These are phyloP conservation scores for Epinephelus awoara DNA, from an alignment of 2,797 vertebrate genomes.

Conservation along the genomic window DNA sequence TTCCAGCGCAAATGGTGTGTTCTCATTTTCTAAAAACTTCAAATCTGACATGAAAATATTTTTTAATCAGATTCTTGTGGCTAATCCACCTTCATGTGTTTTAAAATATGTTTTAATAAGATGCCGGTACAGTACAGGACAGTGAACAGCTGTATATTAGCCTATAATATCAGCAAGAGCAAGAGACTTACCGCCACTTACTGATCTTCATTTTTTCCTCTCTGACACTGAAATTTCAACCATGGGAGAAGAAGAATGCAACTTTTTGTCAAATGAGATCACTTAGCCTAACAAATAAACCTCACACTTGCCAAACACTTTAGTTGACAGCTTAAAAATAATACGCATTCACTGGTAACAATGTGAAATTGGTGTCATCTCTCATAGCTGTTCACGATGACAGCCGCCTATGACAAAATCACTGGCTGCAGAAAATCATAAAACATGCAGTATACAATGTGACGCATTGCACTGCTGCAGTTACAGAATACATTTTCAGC, in stretches of 20 bases:
- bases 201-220: not conserved
- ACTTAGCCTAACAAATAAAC: not conserved
- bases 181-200: not conserved
- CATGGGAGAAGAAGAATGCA: not conserved
- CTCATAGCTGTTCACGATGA: slow-evolving; percentile 12
- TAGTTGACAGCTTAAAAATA: not conserved
- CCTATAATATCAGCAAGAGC: not conserved
- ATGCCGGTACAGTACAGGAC: not conserved
- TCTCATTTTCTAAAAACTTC: not conserved
- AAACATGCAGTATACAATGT: slow-evolving; percentile 51
- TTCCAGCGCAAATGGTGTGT: not conserved
- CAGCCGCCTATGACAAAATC: slow-evolving; percentile 52
- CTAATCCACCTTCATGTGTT: not conserved
- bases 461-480: slow-evolving; percentile 59
- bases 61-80: not conserved
- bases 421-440: slow-evolving; percentile 33
- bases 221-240: not conserved
- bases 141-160: not conserved
- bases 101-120: not conserved
- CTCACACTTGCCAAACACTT: not conserved
- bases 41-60: not conserved
- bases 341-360: not conserved
- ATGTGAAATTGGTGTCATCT: slow-evolving; percentile 5
- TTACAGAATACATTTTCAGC: slow-evolving; percentile 62
- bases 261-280: not conserved